Conservation (phyloP, 2,888 invertebrate genomes). For the Alcis repandata region DNA sequence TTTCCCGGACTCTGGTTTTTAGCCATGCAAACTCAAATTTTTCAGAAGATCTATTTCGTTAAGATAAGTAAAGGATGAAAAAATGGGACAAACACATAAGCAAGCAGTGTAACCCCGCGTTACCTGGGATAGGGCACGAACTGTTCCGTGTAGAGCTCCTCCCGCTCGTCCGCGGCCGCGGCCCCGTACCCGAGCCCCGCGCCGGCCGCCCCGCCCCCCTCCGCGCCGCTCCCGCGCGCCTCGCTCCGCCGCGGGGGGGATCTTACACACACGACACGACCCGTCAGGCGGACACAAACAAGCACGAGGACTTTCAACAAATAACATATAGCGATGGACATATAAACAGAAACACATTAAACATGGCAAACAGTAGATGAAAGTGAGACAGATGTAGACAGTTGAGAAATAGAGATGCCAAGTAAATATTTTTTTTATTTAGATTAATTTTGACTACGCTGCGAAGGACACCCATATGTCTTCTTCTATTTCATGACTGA, state of each 20-base stretch:
- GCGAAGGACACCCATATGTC: too few species aligned
- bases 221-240: constrained; percentile 34
- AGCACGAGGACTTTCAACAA: constrained; percentile 24
- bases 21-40: too few species aligned
- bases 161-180: constrained; percentile 78
- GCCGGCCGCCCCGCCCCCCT: constrained; percentile 32
- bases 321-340: background rate
- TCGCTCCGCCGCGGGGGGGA: constrained; percentile 73
- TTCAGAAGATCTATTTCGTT: too few species aligned
- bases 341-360: background rate
- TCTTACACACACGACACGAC: constrained; percentile 56
- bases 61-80: background rate
- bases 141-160: constrained; percentile 79
- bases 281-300: constrained; percentile 45
- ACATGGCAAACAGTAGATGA: background rate
- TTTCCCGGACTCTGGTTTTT: too few species aligned
- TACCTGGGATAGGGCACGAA: constrained; percentile 77
- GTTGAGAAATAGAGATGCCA: too few species aligned
- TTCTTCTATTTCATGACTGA: too few species aligned
- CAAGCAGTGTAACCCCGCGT: background rate
- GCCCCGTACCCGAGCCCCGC: constrained; percentile 60
- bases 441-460: too few species aligned
- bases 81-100: too few species aligned
- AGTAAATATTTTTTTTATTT: too few species aligned
- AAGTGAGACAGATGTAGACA: background rate